Percentiles rank a stretch among this genome's conserved stretches.
These are phyloP conservation scores for Drosophila virilis DNA, from an alignment of 1,140 invertebrate species.

Conservation along the genomic window DNA sequence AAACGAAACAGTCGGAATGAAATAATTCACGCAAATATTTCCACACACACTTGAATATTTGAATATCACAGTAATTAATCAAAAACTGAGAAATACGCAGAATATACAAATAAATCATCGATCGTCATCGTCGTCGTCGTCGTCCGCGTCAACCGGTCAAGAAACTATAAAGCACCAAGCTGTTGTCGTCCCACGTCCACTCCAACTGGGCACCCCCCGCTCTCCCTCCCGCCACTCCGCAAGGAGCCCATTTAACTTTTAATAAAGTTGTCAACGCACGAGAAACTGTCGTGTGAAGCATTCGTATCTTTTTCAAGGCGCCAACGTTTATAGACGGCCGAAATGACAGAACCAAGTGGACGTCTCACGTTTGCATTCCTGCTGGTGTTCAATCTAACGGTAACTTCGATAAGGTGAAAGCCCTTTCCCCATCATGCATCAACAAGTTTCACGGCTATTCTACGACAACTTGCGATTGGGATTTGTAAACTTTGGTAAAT, in stretches of 20 bases:
- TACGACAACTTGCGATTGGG: conserved; percentile 5
- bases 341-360: conserved; percentile 31
- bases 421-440: neutral
- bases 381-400: conserved; percentile 25
- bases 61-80: conserved; percentile 80
- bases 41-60: conserved; percentile 78
- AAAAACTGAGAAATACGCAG: conserved; percentile 64
- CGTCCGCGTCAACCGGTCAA: conserved; percentile 52
- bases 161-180: conserved; percentile 75
- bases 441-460: neutral
- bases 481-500: conserved; percentile 22
- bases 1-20: conserved; percentile 21
- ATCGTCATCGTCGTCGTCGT: conserved; percentile 61
- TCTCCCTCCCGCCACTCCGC: neutral
- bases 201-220: conserved; percentile 6
- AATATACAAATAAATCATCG: conserved; percentile 76
- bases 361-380: conserved; percentile 6
- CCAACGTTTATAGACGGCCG: conserved; percentile 3
- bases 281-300: conserved; percentile 66
- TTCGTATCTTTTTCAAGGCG: conserved; percentile 22
- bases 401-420: conserved; percentile 4
- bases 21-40: conserved; percentile 61
- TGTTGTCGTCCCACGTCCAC: conserved; percentile 57
- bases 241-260: conserved; percentile 72
- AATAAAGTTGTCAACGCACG: conserved; percentile 81